phyloP scores from a whole-genome alignment of 2,113 vertebrate genomes.

The Ceyx melanurus region DNA sequence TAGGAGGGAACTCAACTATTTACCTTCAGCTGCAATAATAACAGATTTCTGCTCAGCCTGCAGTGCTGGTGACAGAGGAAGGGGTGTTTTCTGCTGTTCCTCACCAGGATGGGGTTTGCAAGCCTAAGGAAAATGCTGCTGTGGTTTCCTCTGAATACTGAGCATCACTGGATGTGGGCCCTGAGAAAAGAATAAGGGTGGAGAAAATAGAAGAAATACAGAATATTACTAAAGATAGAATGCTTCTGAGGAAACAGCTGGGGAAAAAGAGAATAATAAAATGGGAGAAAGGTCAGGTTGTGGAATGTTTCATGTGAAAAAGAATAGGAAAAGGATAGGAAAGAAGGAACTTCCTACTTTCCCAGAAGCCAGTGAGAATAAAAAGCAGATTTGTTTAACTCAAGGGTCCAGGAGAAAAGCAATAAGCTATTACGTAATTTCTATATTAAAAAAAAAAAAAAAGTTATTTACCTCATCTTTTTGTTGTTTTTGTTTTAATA shows the following conservation, averaged over 20 bases:
- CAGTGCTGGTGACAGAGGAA: not conserved
- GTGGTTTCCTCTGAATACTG: not conserved
- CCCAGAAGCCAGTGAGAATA: not conserved
- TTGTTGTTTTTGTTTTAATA: not conserved
- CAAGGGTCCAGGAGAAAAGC: not conserved
- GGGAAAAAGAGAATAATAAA: not conserved
- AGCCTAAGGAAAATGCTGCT: not conserved
- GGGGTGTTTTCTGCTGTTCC: not conserved
- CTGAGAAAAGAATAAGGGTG: not conserved
- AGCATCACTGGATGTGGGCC: not conserved
- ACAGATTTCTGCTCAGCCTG: not conserved
- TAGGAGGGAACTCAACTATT: not conserved
- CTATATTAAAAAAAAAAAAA: not conserved
- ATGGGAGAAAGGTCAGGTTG: not conserved
- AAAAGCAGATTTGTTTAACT: not conserved
- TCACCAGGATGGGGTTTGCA: not conserved
- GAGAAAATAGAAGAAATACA: not conserved
- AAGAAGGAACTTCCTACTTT: not conserved
- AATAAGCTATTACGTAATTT: not conserved
- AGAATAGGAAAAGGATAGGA: not conserved
- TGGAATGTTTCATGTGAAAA: not conserved
- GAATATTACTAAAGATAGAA: not conserved
- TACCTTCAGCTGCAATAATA: not conserved
- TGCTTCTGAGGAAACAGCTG: not conserved
- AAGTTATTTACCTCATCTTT: not conserved